phyloP scores from a whole-genome alignment of 2,797 vertebrate genomes.

The Rhinatrema bivittatum region DNA sequence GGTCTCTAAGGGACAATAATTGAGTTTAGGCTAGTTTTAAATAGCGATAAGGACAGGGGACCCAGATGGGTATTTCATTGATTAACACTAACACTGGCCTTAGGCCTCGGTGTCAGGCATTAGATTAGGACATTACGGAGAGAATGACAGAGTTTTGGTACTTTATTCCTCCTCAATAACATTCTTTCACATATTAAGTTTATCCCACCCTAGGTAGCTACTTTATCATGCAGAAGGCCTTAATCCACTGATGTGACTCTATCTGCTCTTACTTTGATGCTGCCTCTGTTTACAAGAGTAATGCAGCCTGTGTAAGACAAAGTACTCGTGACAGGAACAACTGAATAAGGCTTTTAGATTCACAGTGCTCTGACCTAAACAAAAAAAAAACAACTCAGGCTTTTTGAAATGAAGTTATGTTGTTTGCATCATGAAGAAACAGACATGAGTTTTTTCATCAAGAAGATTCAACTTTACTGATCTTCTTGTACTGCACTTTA shows the following conservation, averaged over 20 bases:
- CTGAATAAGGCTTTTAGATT: slow-evolving; percentile 87
- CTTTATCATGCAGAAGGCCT: slow-evolving; percentile 99
- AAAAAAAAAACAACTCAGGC: slow-evolving; percentile 34
- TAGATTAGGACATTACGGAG: slow-evolving; percentile 98
- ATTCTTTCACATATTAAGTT: slow-evolving; percentile 99
- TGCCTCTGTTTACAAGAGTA: slow-evolving; percentile 85
- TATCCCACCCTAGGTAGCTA: slow-evolving; percentile 99
- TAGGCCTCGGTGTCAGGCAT: slow-evolving; percentile 91
- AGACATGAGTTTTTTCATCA: slow-evolving; percentile 73
- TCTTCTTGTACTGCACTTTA: slow-evolving; percentile 95
- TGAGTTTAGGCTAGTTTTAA: slow-evolving; percentile 99
- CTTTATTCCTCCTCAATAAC: slow-evolving; percentile 99
- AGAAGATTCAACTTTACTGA: slow-evolving; percentile 77
- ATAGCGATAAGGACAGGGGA: slow-evolving; percentile 90
- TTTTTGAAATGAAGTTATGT: slow-evolving; percentile 58
- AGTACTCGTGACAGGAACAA: slow-evolving; percentile 96
- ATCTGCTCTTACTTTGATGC: slow-evolving; percentile 95
- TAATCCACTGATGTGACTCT: slow-evolving; percentile 99
- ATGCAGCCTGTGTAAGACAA: slow-evolving; percentile 91
- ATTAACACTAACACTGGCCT: slow-evolving; percentile 92
- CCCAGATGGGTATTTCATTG: slow-evolving; percentile 97
- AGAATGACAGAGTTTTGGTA: slow-evolving; percentile 98
- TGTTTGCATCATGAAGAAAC: slow-evolving; percentile 59
- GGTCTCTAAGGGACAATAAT: slow-evolving; percentile 98
- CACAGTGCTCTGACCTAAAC: slow-evolving; percentile 81